Base-by-base conservation (phyloP, 2,113 vertebrate species). In the Rutilus rutilus region DNA sequence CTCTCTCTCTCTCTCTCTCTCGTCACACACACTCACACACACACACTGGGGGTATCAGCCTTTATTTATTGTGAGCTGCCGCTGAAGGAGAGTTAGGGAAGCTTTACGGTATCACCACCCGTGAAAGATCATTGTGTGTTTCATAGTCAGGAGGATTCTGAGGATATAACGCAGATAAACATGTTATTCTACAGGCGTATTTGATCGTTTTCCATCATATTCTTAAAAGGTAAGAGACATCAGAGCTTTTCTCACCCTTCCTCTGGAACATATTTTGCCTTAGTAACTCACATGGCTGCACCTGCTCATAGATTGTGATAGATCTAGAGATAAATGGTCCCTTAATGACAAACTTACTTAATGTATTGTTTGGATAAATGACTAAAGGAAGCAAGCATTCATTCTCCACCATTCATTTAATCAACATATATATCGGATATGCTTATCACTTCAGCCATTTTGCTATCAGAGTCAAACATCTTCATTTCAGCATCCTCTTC, bases 201-300 rank as follows among this genome's bases (percentile, higher is more conserved):
- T 82, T 87, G 74, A 85, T 83, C 75, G n/a, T 54, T 83, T 80
- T 74, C 74, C 74, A 54, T 59, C 83, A 64, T 75, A 71, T 83
- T 36, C 50, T 86, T 73, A 75, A 50, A 60, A 87, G 86, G 88
- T 89, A 89, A 85, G 88, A 52, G 45, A 69, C 78, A 74, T 64
- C 52, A 45, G 10, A 12, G 9, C 45, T 47, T 23, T 17, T 67
- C 25, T 47, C 57, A 77, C 0, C 27, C 50, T 78, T 78, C 11
- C 23, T 15, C 12, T 36, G 8, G 76, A 64, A 80, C 1, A 42
- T 60, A n/a, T n/a, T n/a, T 25, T 73, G 6, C 15, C 4, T 42
- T 30, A 33, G 12, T 57, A 17, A 30, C 76, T 78, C 9, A 5
- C 12, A 78, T 23, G 50, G 64, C 9, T 54, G 27, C 39, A 75